phyloP scores from a whole-genome alignment of 2,888 invertebrate species.

The Rhagium mordax region DNA sequence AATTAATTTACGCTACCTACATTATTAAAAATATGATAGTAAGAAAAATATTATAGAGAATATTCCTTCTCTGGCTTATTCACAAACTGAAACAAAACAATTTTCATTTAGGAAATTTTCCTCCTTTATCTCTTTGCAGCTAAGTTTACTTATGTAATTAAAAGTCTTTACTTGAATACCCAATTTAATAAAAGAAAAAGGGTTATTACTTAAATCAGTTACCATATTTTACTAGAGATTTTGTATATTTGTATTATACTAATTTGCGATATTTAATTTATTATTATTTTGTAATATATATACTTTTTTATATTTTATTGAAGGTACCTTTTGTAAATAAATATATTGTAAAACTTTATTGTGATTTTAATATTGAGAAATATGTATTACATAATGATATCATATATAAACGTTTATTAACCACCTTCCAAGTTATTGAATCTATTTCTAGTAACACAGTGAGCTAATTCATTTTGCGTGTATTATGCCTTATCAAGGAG shows the following conservation, averaged over 20 bases:
- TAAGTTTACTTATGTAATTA: background rate
- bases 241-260: slow-evolving; percentile 18
- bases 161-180: background rate
- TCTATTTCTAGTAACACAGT: no score
- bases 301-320: slow-evolving; percentile 23
- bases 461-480: no score
- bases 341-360: slow-evolving; percentile 2
- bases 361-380: no score
- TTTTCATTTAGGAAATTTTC: background rate
- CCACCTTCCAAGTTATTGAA: no score
- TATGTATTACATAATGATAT: no score
- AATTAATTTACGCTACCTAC: no score
- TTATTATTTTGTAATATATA: slow-evolving; percentile 9
- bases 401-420: no score
- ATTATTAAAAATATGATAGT: no score
- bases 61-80: background rate
- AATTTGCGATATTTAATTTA: slow-evolving; percentile 19
- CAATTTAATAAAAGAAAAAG: background rate
- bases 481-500: no score
- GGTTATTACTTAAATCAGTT: background rate
- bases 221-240: slow-evolving; percentile 16
- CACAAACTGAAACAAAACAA: no score
- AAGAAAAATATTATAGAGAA: background rate
- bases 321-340: slow-evolving; percentile 24
- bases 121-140: background rate